Conservation (phyloP, 2,797 vertebrate species). For the Oreochromis grahami region DNA sequence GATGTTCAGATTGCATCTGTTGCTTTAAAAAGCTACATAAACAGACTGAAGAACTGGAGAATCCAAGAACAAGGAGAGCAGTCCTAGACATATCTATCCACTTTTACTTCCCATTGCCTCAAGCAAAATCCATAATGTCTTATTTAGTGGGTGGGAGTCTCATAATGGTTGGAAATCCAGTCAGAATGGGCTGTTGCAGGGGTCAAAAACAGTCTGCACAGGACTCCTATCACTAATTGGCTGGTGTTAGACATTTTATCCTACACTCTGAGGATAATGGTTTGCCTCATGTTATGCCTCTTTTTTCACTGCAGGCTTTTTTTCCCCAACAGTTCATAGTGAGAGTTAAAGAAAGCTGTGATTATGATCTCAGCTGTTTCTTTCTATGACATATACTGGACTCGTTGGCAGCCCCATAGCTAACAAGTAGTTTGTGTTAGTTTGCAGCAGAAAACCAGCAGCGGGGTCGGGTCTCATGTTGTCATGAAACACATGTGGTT, state of each 20-base stretch:
- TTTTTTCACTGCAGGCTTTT: background rate
- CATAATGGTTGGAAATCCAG: background rate
- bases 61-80: background rate
- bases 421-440: background rate
- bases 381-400: background rate
- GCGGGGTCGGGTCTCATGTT: background rate
- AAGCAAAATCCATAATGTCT: background rate
- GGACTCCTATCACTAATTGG: slow-evolving; percentile 23
- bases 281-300: background rate
- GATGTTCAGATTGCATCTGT: background rate
- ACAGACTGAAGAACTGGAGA: background rate
- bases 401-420: background rate
- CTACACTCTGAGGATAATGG: background rate
- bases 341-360: background rate
- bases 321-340: background rate
- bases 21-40: background rate
- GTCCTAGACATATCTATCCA: background rate
- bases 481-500: background rate
- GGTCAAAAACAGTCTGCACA: background rate
- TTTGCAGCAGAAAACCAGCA: background rate
- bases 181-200: background rate
- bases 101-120: background rate
- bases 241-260: background rate
- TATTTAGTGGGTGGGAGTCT: background rate
- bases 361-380: background rate